These are phyloP conservation scores for Narcine bancroftii DNA, from an alignment of 2,113 vertebrate genomes.

Conservation along the genomic window DNA sequence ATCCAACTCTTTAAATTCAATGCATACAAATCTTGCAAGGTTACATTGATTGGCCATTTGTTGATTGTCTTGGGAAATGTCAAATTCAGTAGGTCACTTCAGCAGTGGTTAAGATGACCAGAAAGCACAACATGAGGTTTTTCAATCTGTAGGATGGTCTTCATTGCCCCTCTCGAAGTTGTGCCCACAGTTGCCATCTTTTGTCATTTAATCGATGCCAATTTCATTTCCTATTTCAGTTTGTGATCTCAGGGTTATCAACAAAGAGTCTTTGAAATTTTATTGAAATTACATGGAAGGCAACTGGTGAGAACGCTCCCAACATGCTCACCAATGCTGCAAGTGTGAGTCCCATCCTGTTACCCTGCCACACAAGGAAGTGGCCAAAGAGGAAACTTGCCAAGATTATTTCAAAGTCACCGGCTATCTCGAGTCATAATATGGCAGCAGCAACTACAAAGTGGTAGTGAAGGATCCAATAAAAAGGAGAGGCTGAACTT, in stretches of 20 bases:
- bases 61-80: not conserved
- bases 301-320: not conserved
- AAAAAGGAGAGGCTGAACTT: too few relatives aligned
- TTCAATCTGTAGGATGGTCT: not conserved
- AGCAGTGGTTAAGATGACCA: not conserved
- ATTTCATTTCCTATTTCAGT: not conserved
- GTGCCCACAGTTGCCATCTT: not conserved
- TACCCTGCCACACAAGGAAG: not conserved
- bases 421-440: too few relatives aligned
- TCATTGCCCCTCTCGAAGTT: not conserved
- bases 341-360: not conserved
- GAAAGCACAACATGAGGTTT: not conserved
- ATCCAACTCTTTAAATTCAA: not conserved
- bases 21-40: not conserved
- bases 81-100: not conserved
- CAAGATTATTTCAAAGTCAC: too few relatives aligned
- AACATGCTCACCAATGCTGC: not conserved
- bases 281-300: not conserved
- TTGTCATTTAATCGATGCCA: not conserved
- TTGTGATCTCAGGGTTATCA: not conserved
- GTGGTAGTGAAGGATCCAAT: not conserved
- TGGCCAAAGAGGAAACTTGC: not conserved
- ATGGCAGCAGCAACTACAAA: not conserved
- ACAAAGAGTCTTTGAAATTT: not conserved
- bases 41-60: not conserved